Base-by-base conservation (phyloP, 1,140 invertebrate species). In the Copidosoma floridanum region DNA sequence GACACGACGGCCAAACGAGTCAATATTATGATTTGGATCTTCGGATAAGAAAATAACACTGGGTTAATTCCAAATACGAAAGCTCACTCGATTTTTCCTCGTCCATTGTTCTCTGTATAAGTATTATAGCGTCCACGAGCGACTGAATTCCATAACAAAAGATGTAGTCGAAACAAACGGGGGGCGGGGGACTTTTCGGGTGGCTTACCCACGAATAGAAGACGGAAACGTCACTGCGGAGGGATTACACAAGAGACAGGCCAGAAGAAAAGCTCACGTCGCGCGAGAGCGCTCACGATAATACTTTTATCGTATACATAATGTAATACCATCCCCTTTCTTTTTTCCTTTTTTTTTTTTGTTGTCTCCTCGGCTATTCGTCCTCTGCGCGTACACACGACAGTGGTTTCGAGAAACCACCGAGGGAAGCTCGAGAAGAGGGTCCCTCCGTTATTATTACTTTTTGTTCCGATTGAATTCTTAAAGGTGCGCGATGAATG, bases 231-330 rank as follows among this genome's bases (percentile, higher is more conserved):
- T 24, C 8, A 23, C 3, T 3, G 14, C 20, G 18, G 20, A 21
- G 11, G 48, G 47, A 59, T 60, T 60, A 47, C 51, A 52, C 38
- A 29, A 38, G 43, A 41, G 23, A 40, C 16, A 21, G 1, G 20
- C 20, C 20, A 8, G 20, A 50, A 55, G 44, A 38, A 27, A 47
- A 47, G 38, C 27, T 32, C 16, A 7, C 18, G n/a, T 38, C 23
- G 20, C n/a, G 21, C 40, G n/a, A 29, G 20, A 50, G 18, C 44
- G 23, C 37, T 23, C 12, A 29, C 32, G 50, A 53, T 61, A 61
- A 61, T 61, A 41, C 52, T 61, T 61, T 55, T 54, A 61, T 55
- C 52, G 44, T n/a, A 18, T 16, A 27, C 29, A 47, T 37, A 51
- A n/a, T n/a, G n/a, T n/a, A n/a, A 41, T 43, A 18, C 48, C 32